These are phyloP conservation scores for Loxodonta africana DNA, from an alignment of 2,113 vertebrate genomes.

Conservation along the genomic window DNA sequence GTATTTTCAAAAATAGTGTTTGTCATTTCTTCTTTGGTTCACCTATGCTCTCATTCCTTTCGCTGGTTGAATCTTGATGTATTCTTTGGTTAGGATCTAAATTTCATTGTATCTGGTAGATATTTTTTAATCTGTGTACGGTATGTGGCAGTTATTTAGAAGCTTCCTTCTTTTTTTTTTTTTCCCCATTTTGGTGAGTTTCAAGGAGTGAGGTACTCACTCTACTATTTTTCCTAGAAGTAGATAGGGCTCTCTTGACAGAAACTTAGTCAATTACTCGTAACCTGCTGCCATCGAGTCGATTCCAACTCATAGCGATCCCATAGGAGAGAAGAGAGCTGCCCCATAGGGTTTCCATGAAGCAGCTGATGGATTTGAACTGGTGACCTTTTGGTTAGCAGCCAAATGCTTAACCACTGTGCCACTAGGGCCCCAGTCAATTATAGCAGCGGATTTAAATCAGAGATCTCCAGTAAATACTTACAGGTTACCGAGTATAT, in stretches of 20 bases:
- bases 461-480: neutral
- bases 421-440: neutral
- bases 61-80: neutral
- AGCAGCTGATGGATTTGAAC: too few relatives aligned
- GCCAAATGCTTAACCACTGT: too few relatives aligned
- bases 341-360: too few relatives aligned
- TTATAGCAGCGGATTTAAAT: slow-evolving; percentile 13
- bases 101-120: neutral
- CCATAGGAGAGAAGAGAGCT: too few relatives aligned
- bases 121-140: neutral
- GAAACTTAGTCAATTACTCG: neutral
- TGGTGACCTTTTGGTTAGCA: too few relatives aligned
- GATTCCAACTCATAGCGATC: too few relatives aligned
- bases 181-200: slow-evolving; percentile 19
- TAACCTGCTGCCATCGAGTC: too few relatives aligned
- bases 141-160: neutral
- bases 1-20: slow-evolving; percentile 19
- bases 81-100: slow-evolving; percentile 20
- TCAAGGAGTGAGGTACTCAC: neutral
- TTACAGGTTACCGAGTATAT: neutral
- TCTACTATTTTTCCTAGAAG: slow-evolving; percentile 22
- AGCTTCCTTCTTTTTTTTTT: neutral
- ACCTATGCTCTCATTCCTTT: neutral
- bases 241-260: neutral
- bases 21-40: slow-evolving; percentile 16